Evolutionary conservation across 1,140 invertebrate species (phyloP), one percentile per base, ranked within the genome.

Genomic region (Metaphire vulgaris): DNA sequence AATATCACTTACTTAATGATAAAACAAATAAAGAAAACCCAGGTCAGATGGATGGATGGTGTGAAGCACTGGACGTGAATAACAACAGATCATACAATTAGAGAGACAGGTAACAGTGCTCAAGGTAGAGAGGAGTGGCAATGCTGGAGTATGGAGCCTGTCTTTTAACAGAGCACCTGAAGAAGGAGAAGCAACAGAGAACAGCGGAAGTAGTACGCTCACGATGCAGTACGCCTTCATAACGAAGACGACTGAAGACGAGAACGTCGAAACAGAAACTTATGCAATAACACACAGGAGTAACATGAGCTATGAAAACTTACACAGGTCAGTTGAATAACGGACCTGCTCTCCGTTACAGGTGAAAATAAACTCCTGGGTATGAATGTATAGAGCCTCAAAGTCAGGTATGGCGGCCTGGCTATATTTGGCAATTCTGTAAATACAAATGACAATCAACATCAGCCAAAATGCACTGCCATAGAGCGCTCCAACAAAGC

Each of bases 261-360:
- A 66, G 65, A 28, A 70, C 28, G 1, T 29, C 21, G 28, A 70
- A 70, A 28, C 21, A 70, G n/a, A 30, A 1, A 29, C 21, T 21
- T 30, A 65, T 15, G 14, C 56, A 15, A n/a, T 65, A 15, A 65
- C n/a, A 65, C 14, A 65, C 14, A 15, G n/a, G 14, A 65, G n/a
- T 15, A 65, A n/a, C 56, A 65, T 15, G 56, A 15, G n/a, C 32
- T 28, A 71, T n/a, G 70, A 34, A 74, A 41, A 90, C 91, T 90
- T 89, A 97, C 95, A 95, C 79, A 90, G 88, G 79, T 95, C 92
- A 66, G 92, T 89, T 26, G 92, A 90, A 85, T 91, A 91, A 80
- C 93, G 88, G 75, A 97, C 90, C 90, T 96, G 94, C 83, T 95
- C 92, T 69, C 90, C 91, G 88, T 93, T 94, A 83, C 93, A 94